Base-by-base conservation (phyloP, 2,888 invertebrate species). In the Eupithecia subumbrata region DNA sequence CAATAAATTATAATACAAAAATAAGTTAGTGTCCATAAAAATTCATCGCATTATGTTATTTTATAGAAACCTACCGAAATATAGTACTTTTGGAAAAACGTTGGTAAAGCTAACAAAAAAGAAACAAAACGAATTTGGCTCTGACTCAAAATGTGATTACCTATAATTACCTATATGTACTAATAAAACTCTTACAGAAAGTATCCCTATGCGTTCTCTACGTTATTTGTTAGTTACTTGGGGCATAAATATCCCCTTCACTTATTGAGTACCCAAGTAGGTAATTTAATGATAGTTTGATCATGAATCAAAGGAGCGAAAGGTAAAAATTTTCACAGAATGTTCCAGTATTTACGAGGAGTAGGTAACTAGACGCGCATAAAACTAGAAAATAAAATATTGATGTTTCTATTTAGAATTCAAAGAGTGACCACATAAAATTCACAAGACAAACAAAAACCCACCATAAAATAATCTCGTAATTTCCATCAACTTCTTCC, bases 401-500 rank as follows among this genome's bases (percentile, higher is more conserved):
- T 63, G 34, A 37, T 37, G 37, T 2, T 34, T 63, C 30, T 18
- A 18, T 18, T 64, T 34, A 34, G 9, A 18, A 64, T 34, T 64
- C 18, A 12, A 37, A 40, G 22, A 40, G 37, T 40, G 12, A n/a
- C 40, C 37, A 67, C 40, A n/a, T 67, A 40, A 40, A 40, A n/a
- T 37, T n/a, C 67, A 45, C 67, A 18, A 76, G 63, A 63, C 34
- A 48, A 40, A 16, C 34, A 40, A 52, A 73, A 71, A 64, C 16
- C 37, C 18, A 63, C 52, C 68, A 48, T 48, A 48, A 60, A 69
- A 56, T 71, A 69, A 73, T 52, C 63, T 71, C 80, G 75, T 83
- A 81, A 84, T 84, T 85, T 82, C 80, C 82, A 82, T 79, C 79
- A 77, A 71, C 83, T 84, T 60, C 75, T 73, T 76, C 79, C 74